A percentile compares a stretch with the other conserved stretches of the same genome.
phyloP scores from a whole-genome alignment of 2,888 invertebrate genomes.

The Spodoptera exigua region DNA sequence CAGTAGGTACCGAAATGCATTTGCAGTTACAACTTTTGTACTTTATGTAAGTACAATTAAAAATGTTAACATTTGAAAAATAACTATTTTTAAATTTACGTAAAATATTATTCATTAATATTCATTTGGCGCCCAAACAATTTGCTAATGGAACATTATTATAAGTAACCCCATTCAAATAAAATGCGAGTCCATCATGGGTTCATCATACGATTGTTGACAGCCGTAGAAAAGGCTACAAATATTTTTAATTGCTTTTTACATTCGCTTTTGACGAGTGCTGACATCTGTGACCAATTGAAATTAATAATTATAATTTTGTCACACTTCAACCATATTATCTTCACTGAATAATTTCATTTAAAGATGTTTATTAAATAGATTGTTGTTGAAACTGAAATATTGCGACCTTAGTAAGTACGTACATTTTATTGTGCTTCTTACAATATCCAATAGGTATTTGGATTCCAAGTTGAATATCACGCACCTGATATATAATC shows the following conservation, averaged over 20 bases:
- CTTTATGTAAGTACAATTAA: too few species aligned
- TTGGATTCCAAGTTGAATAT: too few species aligned
- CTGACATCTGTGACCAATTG: slow-evolving; percentile 64
- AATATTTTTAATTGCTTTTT: slow-evolving; percentile 68
- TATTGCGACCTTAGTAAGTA: too few species aligned
- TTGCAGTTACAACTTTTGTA: too few species aligned
- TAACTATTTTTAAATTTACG: too few species aligned
- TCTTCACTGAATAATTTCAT: background rate
- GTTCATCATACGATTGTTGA: slow-evolving; percentile 56
- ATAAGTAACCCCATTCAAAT: slow-evolving; percentile 56
- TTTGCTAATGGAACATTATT: slow-evolving; percentile 6
- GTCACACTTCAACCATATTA: background rate
- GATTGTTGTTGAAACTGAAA: too few species aligned
- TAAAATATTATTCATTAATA: slow-evolving; percentile 30
- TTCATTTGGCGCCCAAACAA: slow-evolving; percentile 31
- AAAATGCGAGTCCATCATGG: slow-evolving; percentile 5
- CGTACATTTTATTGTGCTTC: too few species aligned
- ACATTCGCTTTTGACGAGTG: slow-evolving; percentile 50
- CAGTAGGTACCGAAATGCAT: too few species aligned
- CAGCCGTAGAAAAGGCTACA: slow-evolving; percentile 61
- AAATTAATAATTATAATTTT: slow-evolving; percentile 41
- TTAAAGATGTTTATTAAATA: too few species aligned
- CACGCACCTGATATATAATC: too few species aligned
- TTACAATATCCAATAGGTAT: too few species aligned
- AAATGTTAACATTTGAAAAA: too few species aligned